Conservation (phyloP, 2,113 vertebrate genomes). For the Melanostigma gelatinosum region DNA sequence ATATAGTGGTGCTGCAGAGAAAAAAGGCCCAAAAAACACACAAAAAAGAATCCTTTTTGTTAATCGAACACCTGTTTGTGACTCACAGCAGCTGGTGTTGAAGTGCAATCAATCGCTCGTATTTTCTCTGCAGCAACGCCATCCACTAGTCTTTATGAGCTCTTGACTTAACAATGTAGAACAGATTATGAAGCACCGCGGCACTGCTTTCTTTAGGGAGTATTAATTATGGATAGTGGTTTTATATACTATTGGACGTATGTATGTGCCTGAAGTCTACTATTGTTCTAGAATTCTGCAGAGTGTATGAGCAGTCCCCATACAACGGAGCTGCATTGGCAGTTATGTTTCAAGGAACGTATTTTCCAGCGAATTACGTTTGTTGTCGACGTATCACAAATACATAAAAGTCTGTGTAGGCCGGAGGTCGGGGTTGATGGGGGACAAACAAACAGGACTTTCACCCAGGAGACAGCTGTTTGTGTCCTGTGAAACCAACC, state of each 20-base stretch:
- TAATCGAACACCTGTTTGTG: constrained; percentile 17
- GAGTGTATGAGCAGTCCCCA: not conserved
- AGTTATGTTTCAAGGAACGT: not conserved
- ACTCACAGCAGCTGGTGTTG: constrained; percentile 17
- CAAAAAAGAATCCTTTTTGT: constrained; percentile 13
- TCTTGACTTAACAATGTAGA: constrained; percentile 35
- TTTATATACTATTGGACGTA: constrained; percentile 23
- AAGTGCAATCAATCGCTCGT: constrained; percentile 38
- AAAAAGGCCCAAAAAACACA: not conserved
- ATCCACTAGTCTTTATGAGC: constrained; percentile 36
- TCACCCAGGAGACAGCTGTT: too few relatives aligned
- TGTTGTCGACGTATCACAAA: too few relatives aligned
- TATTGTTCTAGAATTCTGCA: constrained; percentile 16
- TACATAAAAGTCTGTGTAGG: too few relatives aligned
- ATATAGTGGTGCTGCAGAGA: not conserved
- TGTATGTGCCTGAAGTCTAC: constrained; percentile 12
- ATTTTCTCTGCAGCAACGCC: constrained; percentile 9
- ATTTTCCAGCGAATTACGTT: not conserved
- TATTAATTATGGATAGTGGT: constrained; percentile 60
- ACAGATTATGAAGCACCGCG: constrained; percentile 39
- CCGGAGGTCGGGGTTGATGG: too few relatives aligned
- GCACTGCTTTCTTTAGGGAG: constrained; percentile 44
- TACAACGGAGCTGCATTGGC: not conserved
- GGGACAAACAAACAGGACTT: too few relatives aligned
- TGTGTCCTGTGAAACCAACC: too few relatives aligned